A percentile compares a stretch with the other conserved stretches of the same genome.
Conservation (phyloP, 2,797 vertebrate species). For the Oryzias sinensis region DNA sequence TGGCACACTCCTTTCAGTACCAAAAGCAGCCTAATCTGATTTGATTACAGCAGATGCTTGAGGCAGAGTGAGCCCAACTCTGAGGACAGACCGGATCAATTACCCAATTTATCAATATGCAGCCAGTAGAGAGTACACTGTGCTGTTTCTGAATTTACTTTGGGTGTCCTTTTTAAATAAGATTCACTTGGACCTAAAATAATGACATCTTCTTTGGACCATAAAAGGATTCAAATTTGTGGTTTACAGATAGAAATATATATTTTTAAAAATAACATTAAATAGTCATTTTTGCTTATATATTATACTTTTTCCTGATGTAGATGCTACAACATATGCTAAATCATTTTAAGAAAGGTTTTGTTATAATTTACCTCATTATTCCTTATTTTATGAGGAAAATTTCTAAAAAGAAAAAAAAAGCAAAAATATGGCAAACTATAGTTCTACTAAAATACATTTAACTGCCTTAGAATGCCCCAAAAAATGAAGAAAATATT, state of each 20-base stretch:
- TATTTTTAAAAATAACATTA: too few relatives aligned
- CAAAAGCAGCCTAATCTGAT: slow-evolving; percentile 44
- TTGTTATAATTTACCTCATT: slow-evolving; percentile 2
- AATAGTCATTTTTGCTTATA: too few relatives aligned
- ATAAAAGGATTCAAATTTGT: slow-evolving; percentile 60
- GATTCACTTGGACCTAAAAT: slow-evolving; percentile 57
- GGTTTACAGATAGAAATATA: slow-evolving; percentile 62
- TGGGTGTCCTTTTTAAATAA: slow-evolving; percentile 57
- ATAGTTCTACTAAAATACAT: slow-evolving; percentile 2
- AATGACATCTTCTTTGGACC: slow-evolving; percentile 52
- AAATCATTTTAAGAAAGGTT: not conserved
- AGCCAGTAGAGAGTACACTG: slow-evolving; percentile 24
- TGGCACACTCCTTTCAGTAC: slow-evolving; percentile 25
- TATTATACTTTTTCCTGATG: not conserved
- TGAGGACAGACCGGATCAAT: slow-evolving; percentile 62
- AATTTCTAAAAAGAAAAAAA: not conserved
- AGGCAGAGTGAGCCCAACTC: slow-evolving; percentile 42
- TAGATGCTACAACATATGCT: not conserved
- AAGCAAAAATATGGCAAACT: not conserved
- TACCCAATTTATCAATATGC: slow-evolving; percentile 50
- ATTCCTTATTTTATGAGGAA: not conserved
- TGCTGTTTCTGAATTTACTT: slow-evolving; percentile 26
- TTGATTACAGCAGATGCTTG: slow-evolving; percentile 58
- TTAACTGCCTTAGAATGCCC: slow-evolving; percentile 1
- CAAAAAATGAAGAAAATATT: slow-evolving; percentile 29